Base-by-base conservation (phyloP, 1,140 invertebrate species). In the Drosophila trapezifrons region DNA sequence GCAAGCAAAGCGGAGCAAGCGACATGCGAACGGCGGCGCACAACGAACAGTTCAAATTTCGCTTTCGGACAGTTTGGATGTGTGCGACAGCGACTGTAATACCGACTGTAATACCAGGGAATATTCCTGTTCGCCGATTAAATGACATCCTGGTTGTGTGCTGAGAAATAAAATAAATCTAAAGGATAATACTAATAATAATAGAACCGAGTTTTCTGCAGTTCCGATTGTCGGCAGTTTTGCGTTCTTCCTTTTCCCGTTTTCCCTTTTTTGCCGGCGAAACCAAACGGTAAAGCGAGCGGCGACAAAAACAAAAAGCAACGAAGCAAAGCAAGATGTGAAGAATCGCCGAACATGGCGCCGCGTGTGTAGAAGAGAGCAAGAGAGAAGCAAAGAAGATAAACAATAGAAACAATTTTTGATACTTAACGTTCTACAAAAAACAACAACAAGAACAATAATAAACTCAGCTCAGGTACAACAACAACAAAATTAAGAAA, bases 41-140 rank as follows among this genome's bases (percentile, higher is more conserved):
- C 7, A 20, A 12, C 18, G 18, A 52, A 35, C 57, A 85, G 65
- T 90, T 70, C 47, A 70, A 77, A 73, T 89, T 80, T 71, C 73
- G 78, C 80, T 89, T 85, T 90, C 69, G 71, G 80, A 54, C 79
- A 78, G 78, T 63, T 72, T 85, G 81, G 78, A 85, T 84, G 78
- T 87, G 78, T 89, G 7, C 7, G 8, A 29, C 7, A 29, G 27
- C 27, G 27, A 29, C 27, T 29, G 25, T 32, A 32, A n/a, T 27
- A 27, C 46, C 5, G 25, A 15, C 13, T 38, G 37, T 15, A 37
- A 37, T 37, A 15, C 35, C 12, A 15, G 4, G 10, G 35, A 37
- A 37, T 37, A 13, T 37, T 51, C 27, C 27, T 27, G 29, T 32
- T 32, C 17, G 49, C 49, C 47, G 27, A 51, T 15, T 20, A 22